phyloP scores from a whole-genome alignment of 64 coral and sea anemone genomes.

The Actinia tenebrosa region DNA sequence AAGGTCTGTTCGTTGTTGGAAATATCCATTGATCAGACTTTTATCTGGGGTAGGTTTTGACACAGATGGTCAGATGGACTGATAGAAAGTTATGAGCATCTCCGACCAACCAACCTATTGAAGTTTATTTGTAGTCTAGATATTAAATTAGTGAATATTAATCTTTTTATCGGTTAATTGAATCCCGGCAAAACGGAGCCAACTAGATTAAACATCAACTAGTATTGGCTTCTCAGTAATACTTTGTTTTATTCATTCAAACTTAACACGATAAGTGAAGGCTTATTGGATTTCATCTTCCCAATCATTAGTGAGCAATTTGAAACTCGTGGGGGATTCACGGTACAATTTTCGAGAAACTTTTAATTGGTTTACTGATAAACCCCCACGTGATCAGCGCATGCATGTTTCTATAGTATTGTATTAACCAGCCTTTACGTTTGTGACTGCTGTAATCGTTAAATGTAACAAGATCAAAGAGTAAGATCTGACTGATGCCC shows the following conservation, averaged over 20 bases:
- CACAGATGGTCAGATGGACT: neutral
- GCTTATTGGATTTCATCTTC: neutral
- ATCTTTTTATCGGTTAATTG: constrained; percentile 16
- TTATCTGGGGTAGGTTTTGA: neutral
- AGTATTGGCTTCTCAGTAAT: neutral
- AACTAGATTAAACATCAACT: neutral
- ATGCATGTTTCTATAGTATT: too few species aligned
- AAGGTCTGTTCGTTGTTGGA: neutral
- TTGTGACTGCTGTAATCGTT: too few species aligned
- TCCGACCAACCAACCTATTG: neutral
- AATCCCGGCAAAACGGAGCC: constrained; percentile 10
- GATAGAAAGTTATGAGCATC: neutral
- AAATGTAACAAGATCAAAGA: too few species aligned
- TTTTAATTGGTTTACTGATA: too few species aligned
- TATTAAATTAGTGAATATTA: neutral
- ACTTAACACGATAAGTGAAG: neutral
- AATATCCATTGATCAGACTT: neutral
- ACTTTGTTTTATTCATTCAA: neutral
- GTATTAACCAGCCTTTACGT: too few species aligned
- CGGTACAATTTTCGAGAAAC: too few species aligned
- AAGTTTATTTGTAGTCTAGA: constrained; percentile 15
- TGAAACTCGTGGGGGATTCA: too few species aligned
- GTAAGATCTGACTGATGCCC: too few species aligned
- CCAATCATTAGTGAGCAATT: neutral
- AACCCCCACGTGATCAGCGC: too few species aligned